Conservation (phyloP, 1,140 invertebrate species). For the Drosophila virilis region DNA sequence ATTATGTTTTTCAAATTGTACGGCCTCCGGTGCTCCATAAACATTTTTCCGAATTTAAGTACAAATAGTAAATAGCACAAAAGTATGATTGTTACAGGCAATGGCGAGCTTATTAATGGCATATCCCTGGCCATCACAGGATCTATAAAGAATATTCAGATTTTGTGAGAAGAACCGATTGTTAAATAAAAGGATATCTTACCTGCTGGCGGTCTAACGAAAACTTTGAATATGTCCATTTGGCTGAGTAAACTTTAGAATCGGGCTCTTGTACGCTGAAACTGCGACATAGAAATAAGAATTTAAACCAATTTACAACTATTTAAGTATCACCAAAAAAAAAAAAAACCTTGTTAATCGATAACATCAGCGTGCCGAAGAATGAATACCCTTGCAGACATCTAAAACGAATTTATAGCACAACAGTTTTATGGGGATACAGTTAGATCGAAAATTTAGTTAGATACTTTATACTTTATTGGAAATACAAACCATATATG, state of each 20-base stretch:
- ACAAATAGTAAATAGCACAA: conserved; percentile 6
- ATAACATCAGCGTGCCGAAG: too few species aligned
- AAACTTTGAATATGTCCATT: background rate
- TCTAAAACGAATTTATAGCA: too few species aligned
- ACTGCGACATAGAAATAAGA: background rate
- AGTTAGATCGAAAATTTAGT: too few species aligned
- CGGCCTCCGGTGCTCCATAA: conserved; percentile 9
- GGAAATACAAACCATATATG: too few species aligned
- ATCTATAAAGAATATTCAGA: conserved; percentile 6
- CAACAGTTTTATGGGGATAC: too few species aligned
- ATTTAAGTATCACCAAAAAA: too few species aligned
- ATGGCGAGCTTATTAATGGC: background rate
- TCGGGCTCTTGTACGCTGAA: background rate
- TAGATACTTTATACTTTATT: too few species aligned
- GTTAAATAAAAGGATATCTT: background rate
- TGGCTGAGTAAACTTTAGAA: background rate
- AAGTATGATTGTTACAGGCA: background rate
- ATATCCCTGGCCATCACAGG: background rate
- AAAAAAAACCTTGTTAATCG: too few species aligned
- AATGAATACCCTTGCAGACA: too few species aligned
- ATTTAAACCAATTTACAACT: too few species aligned
- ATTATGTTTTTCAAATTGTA: conserved; percentile 6
- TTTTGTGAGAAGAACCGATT: too few species aligned
- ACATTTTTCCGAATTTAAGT: conserved; percentile 1
- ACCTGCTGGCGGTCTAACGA: background rate